Percentiles rank a stretch among this genome's conserved stretches.
These are phyloP conservation scores for Myotis yumanensis DNA, from an alignment of 2,113 vertebrate genomes.

Conservation along the genomic window DNA sequence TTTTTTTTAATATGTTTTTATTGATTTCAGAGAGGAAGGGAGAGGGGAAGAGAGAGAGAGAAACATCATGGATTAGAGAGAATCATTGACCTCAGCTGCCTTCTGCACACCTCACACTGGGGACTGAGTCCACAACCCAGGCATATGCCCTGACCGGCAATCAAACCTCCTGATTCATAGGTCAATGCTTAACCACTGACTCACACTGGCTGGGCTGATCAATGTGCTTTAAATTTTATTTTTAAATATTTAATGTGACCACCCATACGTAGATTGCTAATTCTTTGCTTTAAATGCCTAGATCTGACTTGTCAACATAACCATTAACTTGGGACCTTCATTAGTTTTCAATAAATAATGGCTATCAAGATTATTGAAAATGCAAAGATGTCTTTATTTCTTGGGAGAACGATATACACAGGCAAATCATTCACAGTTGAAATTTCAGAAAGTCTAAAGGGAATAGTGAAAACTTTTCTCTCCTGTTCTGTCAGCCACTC, in stretches of 20 bases:
- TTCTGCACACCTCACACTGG: too few relatives aligned
- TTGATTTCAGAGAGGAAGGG: too few relatives aligned
- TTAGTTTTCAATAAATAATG: not conserved
- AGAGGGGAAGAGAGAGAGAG: too few relatives aligned
- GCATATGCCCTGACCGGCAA: too few relatives aligned
- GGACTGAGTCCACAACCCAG: too few relatives aligned
- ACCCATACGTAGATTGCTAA: not conserved
- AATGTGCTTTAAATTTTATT: not conserved
- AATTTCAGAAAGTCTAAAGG: not conserved
- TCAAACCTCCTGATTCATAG: too few relatives aligned
- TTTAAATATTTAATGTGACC: conserved; percentile 13
- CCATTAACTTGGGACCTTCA: not conserved
- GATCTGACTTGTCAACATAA: not conserved
- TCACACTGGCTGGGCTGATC: not conserved
- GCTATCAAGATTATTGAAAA: conserved; percentile 20
- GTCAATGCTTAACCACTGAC: too few relatives aligned
- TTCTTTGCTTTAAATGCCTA: not conserved
- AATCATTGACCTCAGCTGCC: too few relatives aligned
- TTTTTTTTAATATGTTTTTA: not conserved
- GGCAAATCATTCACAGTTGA: not conserved
- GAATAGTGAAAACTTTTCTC: not conserved
- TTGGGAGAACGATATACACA: not conserved
- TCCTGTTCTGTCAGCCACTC: not conserved
- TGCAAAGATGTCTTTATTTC: not conserved
- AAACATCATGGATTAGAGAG: too few relatives aligned